These are phyloP conservation scores for Orchestes rusci DNA, from an alignment of 2,888 invertebrate species.

Conservation along the genomic window DNA sequence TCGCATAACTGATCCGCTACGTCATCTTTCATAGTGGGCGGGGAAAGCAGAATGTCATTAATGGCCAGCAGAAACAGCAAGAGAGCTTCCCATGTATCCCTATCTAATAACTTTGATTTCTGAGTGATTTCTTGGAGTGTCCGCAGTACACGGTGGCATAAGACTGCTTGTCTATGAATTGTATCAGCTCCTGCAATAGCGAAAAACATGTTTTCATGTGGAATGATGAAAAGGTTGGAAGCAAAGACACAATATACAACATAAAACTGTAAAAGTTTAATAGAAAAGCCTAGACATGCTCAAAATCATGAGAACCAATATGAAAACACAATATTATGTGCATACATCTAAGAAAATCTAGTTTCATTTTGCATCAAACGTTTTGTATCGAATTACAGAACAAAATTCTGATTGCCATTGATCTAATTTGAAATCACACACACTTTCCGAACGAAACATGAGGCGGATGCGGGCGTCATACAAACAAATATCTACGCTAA, in stretches of 20 bases:
- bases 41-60: conserved; percentile 84
- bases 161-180: conserved; percentile 86
- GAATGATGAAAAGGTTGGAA: neutral
- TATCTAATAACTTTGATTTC: conserved; percentile 66
- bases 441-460: too few species aligned
- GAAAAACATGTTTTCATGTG: neutral
- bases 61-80: conserved; percentile 82
- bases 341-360: too few species aligned
- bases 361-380: too few species aligned
- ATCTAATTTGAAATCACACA: too few species aligned
- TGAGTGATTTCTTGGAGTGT: conserved; percentile 76
- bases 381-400: too few species aligned
- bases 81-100: conserved; percentile 87
- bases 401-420: too few species aligned
- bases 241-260: neutral
- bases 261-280: conserved; percentile 6
- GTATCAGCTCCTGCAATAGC: conserved; percentile 78
- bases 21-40: conserved; percentile 89
- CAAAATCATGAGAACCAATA: too few species aligned
- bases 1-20: conserved; percentile 90
- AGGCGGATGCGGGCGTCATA: too few species aligned
- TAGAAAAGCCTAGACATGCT: too few species aligned
- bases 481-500: too few species aligned
- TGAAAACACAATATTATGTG: too few species aligned
- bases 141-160: conserved; percentile 84